Evolutionary conservation across 2,888 invertebrate species (phyloP), one percentile per base, ranked within the genome.

Genomic region (Drosophila borborema): DNA sequence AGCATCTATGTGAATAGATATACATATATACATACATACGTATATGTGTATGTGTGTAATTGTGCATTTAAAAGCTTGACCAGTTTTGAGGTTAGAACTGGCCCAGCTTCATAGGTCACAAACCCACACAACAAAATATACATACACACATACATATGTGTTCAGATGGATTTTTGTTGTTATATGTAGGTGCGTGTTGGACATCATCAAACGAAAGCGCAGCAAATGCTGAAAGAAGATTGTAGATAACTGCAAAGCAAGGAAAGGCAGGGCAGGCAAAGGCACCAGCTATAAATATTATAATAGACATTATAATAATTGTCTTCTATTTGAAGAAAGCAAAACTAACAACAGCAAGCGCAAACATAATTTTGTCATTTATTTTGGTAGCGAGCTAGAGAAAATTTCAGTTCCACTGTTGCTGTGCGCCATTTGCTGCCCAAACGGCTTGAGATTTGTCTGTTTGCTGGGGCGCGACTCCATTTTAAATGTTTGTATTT

Each of bases 31-130:
- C 3, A 28, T 28, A 28, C 3, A 28, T 3, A 14, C 28, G 23
- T 48, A n/a, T 18, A 5, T 20, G 14, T 43, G 31, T 61, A 10
- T 45, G 18, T 65, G 48, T 41, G 40, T 56, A 63, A 45, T 23
- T 63, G 61, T 61, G n/a, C 53, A 64, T 62, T 51, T 77, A 48
- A 46, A 60, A 65, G 64, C 64, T 60, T 64, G 74, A 72, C 79
- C 73, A 72, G 72, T 74, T 82, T 85, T 85, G 82, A 89, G 89
- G 85, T 87, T 89, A 86, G 87, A 86, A 80, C 64, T 62, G 65
- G 56, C 61, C 43, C 80, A 75, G 77, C 76, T 75, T 77, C 77
- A 64, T 67, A 68, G 80, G 77, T 80, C 80, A 77, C 36, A 69
- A 64, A 60, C 61, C 46, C 49, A 67, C 64, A 63, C 46, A 45